These are phyloP conservation scores for Chelon labrosus DNA, from an alignment of 2,797 vertebrate genomes.

Conservation along the genomic window DNA sequence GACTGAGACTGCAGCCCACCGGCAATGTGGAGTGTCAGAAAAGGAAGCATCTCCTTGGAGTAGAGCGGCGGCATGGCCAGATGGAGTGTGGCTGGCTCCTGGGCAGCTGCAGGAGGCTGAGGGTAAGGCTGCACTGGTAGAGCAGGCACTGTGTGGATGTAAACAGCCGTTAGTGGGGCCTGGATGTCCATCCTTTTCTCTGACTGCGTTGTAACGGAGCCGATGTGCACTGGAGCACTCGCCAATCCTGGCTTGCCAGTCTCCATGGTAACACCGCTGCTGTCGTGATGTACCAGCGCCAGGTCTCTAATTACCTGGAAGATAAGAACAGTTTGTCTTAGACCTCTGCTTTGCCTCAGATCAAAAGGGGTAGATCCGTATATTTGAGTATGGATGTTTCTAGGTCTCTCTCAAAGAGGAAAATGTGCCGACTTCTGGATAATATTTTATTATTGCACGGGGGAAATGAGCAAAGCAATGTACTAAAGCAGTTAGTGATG, in stretches of 20 bases:
- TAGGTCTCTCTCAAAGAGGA: constrained; percentile 23
- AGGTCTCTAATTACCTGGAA: constrained; percentile 85
- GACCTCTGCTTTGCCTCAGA: constrained; percentile 49
- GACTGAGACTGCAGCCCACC: constrained; percentile 85
- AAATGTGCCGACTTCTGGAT: constrained; percentile 2
- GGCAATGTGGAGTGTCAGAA: constrained; percentile 89
- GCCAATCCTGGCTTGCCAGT: constrained; percentile 84
- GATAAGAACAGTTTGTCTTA: constrained; percentile 82
- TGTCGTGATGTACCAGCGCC: constrained; percentile 80
- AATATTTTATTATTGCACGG: constrained; percentile 13
- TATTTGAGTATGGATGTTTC: constrained; percentile 45
- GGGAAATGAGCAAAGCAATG: constrained; percentile 12
- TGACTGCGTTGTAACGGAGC: constrained; percentile 73
- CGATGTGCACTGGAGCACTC: constrained; percentile 75
- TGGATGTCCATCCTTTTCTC: constrained; percentile 83
- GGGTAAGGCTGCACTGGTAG: constrained; percentile 81
- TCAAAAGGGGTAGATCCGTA: constrained; percentile 43
- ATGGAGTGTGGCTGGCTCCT: constrained; percentile 72
- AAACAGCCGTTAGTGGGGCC: constrained; percentile 84
- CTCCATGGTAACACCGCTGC: constrained; percentile 87
- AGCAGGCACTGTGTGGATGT: constrained; percentile 88
- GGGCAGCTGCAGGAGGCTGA: constrained; percentile 65
- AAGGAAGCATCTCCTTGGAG: constrained; percentile 85
- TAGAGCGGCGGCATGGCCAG: constrained; percentile 75
- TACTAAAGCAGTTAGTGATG: constrained; percentile 18